Base-by-base conservation (phyloP, 1,140 invertebrate species). In the Orchesella cincta region DNA sequence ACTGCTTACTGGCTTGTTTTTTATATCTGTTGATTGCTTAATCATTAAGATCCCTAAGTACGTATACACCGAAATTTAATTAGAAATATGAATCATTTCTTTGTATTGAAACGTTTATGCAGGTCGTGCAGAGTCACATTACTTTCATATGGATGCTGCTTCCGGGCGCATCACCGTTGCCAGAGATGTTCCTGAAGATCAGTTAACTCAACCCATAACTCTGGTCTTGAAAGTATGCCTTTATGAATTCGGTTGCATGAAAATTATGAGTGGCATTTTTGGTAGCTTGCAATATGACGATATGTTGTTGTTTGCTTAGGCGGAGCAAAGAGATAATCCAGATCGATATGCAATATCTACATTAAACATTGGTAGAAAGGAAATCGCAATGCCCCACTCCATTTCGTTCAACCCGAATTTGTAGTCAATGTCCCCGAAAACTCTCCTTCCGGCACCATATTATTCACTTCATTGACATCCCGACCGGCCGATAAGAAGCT, bases 271-370 rank as follows among this genome's bases (percentile, higher is more conserved):
- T 46, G 18, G 39, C 39, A 46, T 46, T 18, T 46, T 46, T 46
- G 18, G 39, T 46, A 46, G 39, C 39, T 5, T 46, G 5, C 39
- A 46, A 8, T n/a, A n/a, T n/a, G n/a, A 18, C 18, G 18, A 46
- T 46, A 46, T 46, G 39, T 18, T 54, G 54, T 75, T 39, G 78
- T 80, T 74, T 39, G 78, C 81, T 1, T 85, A 94, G 90, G 93
- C 93, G 23, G 93, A 92, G 0, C 94, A 96, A 85, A 87, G 91
- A 67, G 93, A 97, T 85, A 96, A 97, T 87, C 87, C 90, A 0
- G 95, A 96, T 86, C 89, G 94, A 54, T 96, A 94, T 84, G 92
- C 94, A 1, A 85, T 95, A 75, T 91, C 93, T 3, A 95, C 94
- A 0, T 86, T 96, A 39, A 90, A 92, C 72, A 86, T 94, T 33